Percentiles rank a stretch among this genome's conserved stretches.
These are phyloP conservation scores for Pogonocichla stellata DNA, from an alignment of 2,113 vertebrate species.

Conservation along the genomic window DNA sequence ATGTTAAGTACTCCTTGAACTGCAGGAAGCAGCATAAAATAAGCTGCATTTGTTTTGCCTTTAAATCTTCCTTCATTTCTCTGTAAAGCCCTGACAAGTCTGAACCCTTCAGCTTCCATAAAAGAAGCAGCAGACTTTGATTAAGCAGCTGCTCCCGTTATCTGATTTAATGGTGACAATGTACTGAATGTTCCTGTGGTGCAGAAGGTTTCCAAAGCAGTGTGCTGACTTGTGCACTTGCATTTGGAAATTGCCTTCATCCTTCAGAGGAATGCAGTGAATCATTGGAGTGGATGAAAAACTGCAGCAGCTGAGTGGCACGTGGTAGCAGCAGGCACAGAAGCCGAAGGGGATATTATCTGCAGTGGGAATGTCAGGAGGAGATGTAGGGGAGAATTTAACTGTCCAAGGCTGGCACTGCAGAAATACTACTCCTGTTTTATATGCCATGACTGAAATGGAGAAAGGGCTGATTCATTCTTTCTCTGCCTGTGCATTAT, in stretches of 20 bases:
- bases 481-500: neutral
- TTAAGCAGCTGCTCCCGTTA: neutral
- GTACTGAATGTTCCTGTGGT: conserved; percentile 24
- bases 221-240: neutral
- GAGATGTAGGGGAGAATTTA: neutral
- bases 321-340: neutral
- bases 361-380: neutral
- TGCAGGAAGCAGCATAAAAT: neutral
- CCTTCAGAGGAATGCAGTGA: neutral
- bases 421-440: neutral
- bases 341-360: neutral
- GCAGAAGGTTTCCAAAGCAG: conserved; percentile 28
- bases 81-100: neutral
- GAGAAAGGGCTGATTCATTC: neutral
- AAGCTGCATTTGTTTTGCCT: neutral
- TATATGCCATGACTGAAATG: neutral
- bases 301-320: neutral
- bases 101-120: neutral
- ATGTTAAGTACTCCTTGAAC: neutral
- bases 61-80: neutral
- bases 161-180: neutral
- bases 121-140: neutral
- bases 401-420: neutral
- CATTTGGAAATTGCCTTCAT: conserved; percentile 4
- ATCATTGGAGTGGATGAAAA: neutral